These are phyloP conservation scores for Drosophila longiperda DNA, from an alignment of 2,888 invertebrate species.

Conservation along the genomic window DNA sequence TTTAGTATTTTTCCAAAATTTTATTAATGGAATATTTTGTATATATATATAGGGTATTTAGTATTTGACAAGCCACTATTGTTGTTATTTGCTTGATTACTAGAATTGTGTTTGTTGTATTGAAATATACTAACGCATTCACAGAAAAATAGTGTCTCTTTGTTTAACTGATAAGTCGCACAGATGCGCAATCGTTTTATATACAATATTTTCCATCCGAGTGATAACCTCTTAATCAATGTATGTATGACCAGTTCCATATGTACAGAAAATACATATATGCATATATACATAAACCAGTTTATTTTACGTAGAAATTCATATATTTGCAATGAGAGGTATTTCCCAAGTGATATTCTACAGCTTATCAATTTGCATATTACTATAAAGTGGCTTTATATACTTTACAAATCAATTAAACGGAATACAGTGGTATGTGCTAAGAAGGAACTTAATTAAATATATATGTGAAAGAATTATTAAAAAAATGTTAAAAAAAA, in stretches of 20 bases:
- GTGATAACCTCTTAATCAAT: constrained; percentile 42
- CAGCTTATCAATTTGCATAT: not conserved
- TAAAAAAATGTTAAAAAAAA: not conserved
- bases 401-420: not conserved
- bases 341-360: constrained; percentile 21
- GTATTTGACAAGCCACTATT: not conserved
- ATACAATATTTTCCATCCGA: constrained; percentile 21
- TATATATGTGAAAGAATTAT: not conserved
- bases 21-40: not conserved
- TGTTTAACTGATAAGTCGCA: constrained; percentile 27
- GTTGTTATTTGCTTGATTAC: not conserved
- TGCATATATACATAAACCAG: not conserved
- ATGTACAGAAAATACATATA: not conserved
- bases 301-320: constrained; percentile 15
- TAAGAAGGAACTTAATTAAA: not conserved
- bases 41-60: not conserved
- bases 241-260: not conserved
- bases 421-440: not conserved
- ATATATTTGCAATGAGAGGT: constrained; percentile 22
- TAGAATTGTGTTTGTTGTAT: not conserved
- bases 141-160: not conserved
- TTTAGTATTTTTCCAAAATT: not conserved
- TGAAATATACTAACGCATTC: not conserved
- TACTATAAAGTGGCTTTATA: not conserved
- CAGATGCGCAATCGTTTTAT: constrained; percentile 9